Percentiles rank a stretch among this genome's conserved stretches.
Conservation (phyloP, 2,888 invertebrate genomes). For the Eubasilissa splendida region DNA sequence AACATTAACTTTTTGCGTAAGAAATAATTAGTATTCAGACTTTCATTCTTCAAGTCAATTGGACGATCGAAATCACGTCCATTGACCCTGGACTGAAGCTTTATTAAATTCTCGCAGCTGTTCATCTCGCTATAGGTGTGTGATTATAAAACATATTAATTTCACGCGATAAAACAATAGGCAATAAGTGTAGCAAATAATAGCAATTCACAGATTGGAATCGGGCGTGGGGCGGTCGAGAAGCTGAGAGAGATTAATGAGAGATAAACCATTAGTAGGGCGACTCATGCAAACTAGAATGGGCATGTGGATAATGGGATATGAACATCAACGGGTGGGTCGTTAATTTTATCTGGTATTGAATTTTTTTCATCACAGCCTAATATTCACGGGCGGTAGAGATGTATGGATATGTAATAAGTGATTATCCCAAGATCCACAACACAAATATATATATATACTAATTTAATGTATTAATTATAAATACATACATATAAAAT, state of each 20-base stretch:
- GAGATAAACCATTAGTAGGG: no score
- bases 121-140: background rate
- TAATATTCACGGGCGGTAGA: no score
- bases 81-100: background rate
- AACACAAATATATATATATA: no score
- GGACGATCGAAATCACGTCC: constrained; percentile 2
- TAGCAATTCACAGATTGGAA: background rate
- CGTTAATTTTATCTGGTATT: no score
- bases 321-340: no score
- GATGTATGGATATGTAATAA: no score
- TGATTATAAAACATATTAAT: constrained; percentile 11
- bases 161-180: background rate
- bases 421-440: no score
- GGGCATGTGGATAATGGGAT: no score
- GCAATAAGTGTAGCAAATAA: constrained; percentile 11
- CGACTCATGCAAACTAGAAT: no score
- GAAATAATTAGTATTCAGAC: constrained; percentile 1
- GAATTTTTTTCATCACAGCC: no score
- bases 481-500: no score
- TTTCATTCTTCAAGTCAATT: background rate
- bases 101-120: background rate
- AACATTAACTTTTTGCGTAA: constrained; percentile 2
- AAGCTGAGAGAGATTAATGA: background rate
- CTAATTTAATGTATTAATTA: no score
- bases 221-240: background rate